phyloP scores from a whole-genome alignment of 2,113 vertebrate species.

The Ploceus nigricollis region DNA sequence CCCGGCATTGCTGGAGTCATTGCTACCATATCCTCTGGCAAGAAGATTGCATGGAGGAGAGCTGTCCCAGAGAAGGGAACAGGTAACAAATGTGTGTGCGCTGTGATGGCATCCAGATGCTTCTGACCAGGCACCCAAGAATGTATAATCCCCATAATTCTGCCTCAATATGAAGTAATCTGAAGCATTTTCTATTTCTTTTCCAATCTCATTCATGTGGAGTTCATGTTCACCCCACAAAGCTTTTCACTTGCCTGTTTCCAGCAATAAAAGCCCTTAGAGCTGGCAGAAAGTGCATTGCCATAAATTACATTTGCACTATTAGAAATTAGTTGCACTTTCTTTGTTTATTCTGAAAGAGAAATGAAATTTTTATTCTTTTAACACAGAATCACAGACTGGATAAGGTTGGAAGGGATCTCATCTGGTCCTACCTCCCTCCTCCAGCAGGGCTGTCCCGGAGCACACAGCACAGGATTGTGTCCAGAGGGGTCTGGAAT shows the following conservation, averaged over 20 bases:
- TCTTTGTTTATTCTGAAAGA: not conserved
- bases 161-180: not conserved
- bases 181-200: not conserved
- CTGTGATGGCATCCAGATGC: not conserved
- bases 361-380: not conserved
- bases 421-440: not conserved
- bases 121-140: not conserved
- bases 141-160: not conserved
- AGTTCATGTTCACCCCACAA: not conserved
- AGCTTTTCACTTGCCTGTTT: not conserved
- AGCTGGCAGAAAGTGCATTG: not conserved
- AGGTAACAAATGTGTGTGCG: not conserved
- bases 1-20: not conserved
- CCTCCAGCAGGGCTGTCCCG: not conserved
- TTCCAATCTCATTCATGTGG: not conserved
- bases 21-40: not conserved
- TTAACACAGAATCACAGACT: not conserved
- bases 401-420: not conserved
- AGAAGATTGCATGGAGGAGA: not conserved
- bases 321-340: not conserved
- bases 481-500: rapidly evolving
- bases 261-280: not conserved
- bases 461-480: not conserved
- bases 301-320: not conserved
- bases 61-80: not conserved